Percentiles rank a stretch among this genome's conserved stretches.
These are phyloP conservation scores for Nebria ingens DNA, from an alignment of 1,140 invertebrate species.

Conservation along the genomic window DNA sequence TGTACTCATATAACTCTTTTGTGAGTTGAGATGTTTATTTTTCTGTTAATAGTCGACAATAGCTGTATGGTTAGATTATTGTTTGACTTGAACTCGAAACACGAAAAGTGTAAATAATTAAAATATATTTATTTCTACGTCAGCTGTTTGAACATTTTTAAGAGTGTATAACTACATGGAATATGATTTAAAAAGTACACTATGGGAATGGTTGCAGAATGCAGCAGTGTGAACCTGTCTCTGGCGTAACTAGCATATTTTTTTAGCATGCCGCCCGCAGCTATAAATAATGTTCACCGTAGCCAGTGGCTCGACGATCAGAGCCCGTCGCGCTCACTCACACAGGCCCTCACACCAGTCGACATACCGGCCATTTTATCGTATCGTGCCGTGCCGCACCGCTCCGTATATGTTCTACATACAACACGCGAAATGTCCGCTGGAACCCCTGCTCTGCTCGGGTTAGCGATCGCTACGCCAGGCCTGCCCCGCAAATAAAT, in stretches of 20 bases:
- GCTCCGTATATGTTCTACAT: background rate
- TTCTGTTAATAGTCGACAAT: too few species aligned
- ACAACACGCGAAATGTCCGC: background rate
- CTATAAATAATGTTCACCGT: constrained; percentile 5
- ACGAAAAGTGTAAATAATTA: too few species aligned
- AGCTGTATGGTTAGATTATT: too few species aligned
- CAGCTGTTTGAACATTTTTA: too few species aligned
- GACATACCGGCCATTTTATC: background rate
- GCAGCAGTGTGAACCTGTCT: background rate
- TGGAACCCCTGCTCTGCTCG: too few species aligned
- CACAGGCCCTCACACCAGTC: background rate
- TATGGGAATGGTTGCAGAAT: background rate
- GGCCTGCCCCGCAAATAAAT: background rate
- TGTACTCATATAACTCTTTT: background rate
- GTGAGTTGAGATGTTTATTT: background rate
- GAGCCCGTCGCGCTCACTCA: background rate
- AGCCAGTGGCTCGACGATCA: background rate
- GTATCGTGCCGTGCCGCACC: background rate
- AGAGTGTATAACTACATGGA: too few species aligned
- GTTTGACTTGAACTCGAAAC: too few species aligned
- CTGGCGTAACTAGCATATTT: constrained; percentile 3
- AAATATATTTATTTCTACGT: too few species aligned
- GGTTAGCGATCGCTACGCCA: too few species aligned
- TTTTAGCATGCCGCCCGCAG: background rate
- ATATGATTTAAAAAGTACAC: too few species aligned